Conservation (phyloP, 2,888 invertebrate species). For the Drosophila testacea region DNA sequence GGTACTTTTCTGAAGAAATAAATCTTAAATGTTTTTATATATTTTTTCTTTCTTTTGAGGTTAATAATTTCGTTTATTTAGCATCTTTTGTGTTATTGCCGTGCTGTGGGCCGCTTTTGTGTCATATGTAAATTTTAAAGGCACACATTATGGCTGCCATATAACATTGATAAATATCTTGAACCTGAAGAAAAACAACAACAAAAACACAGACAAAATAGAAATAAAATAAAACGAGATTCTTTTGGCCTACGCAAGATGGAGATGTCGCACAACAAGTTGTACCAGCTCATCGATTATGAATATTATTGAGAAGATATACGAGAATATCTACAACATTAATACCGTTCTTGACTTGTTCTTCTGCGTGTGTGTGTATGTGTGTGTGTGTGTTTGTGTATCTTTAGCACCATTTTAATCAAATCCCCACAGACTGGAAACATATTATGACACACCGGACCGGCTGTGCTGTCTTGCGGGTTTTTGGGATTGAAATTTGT, state of each 20-base stretch:
- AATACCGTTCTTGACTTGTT: conserved; percentile 37
- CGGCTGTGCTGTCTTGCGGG: conserved; percentile 31
- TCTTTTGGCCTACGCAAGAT: conserved; percentile 61
- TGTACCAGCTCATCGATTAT: conserved; percentile 74
- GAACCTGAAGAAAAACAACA: conserved; percentile 4
- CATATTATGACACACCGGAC: conserved; percentile 42
- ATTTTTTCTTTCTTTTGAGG: conserved; percentile 45
- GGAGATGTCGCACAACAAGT: conserved; percentile 64
- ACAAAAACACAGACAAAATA: background rate
- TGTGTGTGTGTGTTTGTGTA: conserved; percentile 1
- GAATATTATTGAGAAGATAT: conserved; percentile 64
- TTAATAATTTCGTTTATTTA: conserved; percentile 59
- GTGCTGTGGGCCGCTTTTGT: too few species aligned
- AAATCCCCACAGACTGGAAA: conserved; percentile 16
- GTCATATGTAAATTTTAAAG: conserved; percentile 67
- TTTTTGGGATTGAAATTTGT: conserved; percentile 30
- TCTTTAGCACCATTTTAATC: conserved; percentile 23
- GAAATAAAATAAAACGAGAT: conserved; percentile 48
- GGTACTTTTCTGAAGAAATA: conserved; percentile 18
- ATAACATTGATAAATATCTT: conserved; percentile 45
- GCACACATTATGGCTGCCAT: conserved; percentile 43
- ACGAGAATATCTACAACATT: conserved; percentile 33
- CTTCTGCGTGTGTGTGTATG: background rate
- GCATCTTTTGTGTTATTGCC: conserved; percentile 41
- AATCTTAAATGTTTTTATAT: conserved; percentile 25